These are phyloP conservation scores for Orgyia antiqua DNA, from an alignment of 2,888 invertebrate species.

Conservation along the genomic window DNA sequence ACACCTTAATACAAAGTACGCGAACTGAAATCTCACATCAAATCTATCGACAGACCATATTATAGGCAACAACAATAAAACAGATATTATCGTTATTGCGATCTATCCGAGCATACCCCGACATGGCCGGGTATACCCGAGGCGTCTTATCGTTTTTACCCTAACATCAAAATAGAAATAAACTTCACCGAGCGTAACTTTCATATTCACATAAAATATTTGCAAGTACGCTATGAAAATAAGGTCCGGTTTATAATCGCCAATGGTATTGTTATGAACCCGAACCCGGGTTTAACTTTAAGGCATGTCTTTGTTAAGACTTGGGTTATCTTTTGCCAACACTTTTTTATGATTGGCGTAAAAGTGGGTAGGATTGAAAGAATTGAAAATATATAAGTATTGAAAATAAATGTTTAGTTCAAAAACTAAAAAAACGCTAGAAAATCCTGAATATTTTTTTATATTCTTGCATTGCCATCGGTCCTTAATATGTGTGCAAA, in stretches of 20 bases:
- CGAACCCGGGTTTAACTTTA: background rate
- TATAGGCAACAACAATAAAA: conserved; percentile 15
- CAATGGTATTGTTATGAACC: conserved; percentile 16
- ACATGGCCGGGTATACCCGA: background rate
- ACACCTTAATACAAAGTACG: no score
- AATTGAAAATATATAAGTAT: no score
- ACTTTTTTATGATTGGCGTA: no score
- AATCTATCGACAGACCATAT: conserved; percentile 7
- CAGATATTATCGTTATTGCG: conserved; percentile 13
- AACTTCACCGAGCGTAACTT: conserved; percentile 17
- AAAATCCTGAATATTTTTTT: no score
- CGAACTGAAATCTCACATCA: no score
- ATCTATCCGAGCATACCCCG: conserved; percentile 12
- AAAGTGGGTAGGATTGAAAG: no score
- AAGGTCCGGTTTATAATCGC: conserved; percentile 11
- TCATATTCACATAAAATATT: conserved; percentile 24
- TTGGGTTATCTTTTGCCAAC: no score
- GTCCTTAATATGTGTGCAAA: no score
- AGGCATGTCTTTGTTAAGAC: no score
- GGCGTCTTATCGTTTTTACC: conserved; percentile 4
- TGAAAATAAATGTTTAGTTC: no score
- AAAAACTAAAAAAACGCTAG: no score
- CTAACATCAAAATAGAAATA: conserved; percentile 15
- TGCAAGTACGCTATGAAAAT: conserved; percentile 12
- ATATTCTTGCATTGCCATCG: no score